These are phyloP conservation scores for Apteryx owenii DNA, from an alignment of 2,113 vertebrate genomes.

Conservation along the genomic window DNA sequence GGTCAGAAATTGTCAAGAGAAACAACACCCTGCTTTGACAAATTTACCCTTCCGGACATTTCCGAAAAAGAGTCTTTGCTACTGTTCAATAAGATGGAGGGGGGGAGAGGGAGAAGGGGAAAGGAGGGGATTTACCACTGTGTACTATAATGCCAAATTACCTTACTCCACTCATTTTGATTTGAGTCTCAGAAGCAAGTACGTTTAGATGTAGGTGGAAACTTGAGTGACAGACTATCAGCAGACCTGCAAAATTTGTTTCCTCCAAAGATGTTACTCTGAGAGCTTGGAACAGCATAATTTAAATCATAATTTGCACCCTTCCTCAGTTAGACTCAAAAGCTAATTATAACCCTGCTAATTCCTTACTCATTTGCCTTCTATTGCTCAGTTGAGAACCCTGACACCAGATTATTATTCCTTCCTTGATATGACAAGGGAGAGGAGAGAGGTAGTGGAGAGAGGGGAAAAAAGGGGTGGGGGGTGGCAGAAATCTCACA, in stretches of 20 bases:
- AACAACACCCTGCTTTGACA: not conserved
- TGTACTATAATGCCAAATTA: not conserved
- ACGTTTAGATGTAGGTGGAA: not conserved
- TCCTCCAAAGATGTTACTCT: not conserved
- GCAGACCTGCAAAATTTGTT: not conserved
- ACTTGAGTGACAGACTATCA: not conserved
- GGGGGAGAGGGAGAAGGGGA: no score
- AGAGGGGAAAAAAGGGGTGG: not conserved
- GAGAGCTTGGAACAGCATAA: not conserved
- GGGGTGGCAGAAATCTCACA: no score
- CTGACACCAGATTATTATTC: constrained; percentile 37
- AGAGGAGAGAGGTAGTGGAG: not conserved
- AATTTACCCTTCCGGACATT: not conserved
- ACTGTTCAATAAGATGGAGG: not conserved
- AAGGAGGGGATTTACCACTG: not conserved
- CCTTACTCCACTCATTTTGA: not conserved
- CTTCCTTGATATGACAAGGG: not conserved
- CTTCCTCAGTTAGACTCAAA: not conserved
- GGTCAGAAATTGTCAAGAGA: not conserved
- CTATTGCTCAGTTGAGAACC: not conserved
- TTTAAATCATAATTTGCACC: not conserved
- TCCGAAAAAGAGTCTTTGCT: not conserved
- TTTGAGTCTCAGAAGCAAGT: not conserved
- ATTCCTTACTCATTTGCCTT: not conserved
- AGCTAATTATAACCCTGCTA: constrained; percentile 25